Percentiles rank a stretch among this genome's conserved stretches.
These are phyloP conservation scores for Scolanthus callimorphus DNA, from an alignment of 92 coral and sea anemone species.

Conservation along the genomic window DNA sequence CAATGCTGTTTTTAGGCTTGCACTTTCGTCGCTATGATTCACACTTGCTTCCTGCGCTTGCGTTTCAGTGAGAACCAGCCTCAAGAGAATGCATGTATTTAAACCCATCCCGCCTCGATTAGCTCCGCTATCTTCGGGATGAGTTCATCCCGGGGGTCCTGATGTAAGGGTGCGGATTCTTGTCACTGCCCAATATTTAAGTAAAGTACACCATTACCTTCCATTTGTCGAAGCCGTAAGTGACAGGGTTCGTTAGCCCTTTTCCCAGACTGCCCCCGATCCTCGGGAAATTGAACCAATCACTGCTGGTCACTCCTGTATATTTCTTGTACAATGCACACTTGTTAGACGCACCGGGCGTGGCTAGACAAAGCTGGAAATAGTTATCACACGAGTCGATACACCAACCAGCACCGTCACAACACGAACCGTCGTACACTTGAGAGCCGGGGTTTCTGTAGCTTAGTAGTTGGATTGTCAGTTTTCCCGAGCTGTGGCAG, in stretches of 20 bases:
- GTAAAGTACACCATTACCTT: too few species aligned
- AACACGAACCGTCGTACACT: constrained; percentile 43
- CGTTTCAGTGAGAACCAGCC: too few species aligned
- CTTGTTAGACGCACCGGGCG: constrained; percentile 9
- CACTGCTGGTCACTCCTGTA: constrained; percentile 48
- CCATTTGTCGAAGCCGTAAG: constrained; percentile 40
- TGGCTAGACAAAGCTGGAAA: constrained; percentile 52
- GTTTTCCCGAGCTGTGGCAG: constrained; percentile 38
- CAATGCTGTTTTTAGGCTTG: too few species aligned
- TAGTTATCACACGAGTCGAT: constrained; percentile 53
- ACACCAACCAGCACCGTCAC: constrained; percentile 41
- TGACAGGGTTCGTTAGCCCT: constrained; percentile 48
- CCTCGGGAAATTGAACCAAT: constrained; percentile 42
- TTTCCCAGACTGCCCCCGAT: constrained; percentile 48
- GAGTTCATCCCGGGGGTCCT: too few species aligned
- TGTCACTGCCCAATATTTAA: too few species aligned
- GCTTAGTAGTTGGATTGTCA: constrained; percentile 40
- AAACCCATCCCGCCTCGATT: too few species aligned
- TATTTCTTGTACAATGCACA: constrained; percentile 38
- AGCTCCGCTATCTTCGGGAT: too few species aligned
- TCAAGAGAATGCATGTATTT: too few species aligned
- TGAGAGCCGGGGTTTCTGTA: constrained; percentile 39
- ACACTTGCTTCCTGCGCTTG: too few species aligned
- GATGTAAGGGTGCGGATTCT: too few species aligned
- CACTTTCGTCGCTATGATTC: too few species aligned